phyloP scores from a whole-genome alignment of 1,140 invertebrate genomes.

The Aphis craccivora region DNA sequence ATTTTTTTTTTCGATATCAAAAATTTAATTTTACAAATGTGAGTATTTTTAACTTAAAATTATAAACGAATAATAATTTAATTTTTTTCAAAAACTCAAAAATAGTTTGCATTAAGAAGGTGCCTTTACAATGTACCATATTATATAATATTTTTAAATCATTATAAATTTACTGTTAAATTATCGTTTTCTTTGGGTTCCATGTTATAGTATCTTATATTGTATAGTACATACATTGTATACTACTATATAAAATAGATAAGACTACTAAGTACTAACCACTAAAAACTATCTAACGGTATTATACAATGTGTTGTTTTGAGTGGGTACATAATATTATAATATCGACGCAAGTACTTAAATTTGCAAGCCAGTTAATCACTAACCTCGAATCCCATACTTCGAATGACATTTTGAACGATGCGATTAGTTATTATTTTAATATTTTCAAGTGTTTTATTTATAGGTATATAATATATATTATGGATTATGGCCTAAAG shows the following conservation, averaged over 20 bases:
- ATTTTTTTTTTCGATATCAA: too few species aligned
- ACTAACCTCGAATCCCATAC: conserved; percentile 7
- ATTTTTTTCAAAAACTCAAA: too few species aligned
- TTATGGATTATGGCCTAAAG: not conserved
- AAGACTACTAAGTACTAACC: not conserved
- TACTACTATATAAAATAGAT: not conserved
- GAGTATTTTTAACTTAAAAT: too few species aligned
- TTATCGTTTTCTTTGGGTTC: not conserved
- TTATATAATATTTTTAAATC: not conserved
- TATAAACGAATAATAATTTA: too few species aligned
- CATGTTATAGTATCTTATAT: not conserved
- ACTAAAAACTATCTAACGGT: not conserved
- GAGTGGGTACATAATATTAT: not conserved
- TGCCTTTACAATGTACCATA: not conserved
- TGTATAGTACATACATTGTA: not conserved
- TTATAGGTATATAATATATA: not conserved
- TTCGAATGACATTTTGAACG: not conserved
- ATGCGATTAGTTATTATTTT: not conserved
- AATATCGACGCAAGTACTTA: not conserved
- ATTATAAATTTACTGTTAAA: not conserved
- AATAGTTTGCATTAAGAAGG: not conserved
- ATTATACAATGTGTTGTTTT: not conserved
- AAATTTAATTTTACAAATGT: too few species aligned
- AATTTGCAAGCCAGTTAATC: conserved; percentile 5
- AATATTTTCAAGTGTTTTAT: not conserved